A percentile compares a stretch with the other conserved stretches of the same genome.
These are phyloP conservation scores for Falcaria lacertinaria DNA, from an alignment of 2,888 invertebrate genomes.

Conservation along the genomic window DNA sequence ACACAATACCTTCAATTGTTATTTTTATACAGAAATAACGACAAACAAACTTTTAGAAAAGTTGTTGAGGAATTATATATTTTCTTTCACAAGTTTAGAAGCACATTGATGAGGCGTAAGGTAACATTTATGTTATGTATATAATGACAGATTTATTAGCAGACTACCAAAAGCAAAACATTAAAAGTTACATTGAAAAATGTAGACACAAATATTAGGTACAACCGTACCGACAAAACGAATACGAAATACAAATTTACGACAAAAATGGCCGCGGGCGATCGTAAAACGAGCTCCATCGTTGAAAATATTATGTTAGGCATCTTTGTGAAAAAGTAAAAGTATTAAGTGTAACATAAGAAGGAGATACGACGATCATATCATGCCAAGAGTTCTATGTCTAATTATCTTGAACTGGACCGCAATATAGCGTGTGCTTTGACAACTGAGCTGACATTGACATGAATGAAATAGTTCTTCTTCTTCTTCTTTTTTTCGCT, in stretches of 20 bases:
- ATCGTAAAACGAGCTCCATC: neutral
- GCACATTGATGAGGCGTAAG: neutral
- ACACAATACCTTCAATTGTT: conserved; percentile 16
- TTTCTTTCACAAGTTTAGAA: neutral
- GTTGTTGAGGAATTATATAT: neutral
- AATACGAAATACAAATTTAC: conserved; percentile 1
- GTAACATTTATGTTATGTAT: too few relatives aligned
- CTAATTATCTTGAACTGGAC: too few relatives aligned
- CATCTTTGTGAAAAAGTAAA: too few relatives aligned
- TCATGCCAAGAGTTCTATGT: too few relatives aligned
- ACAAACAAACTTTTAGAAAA: neutral
- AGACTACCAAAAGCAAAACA: too few relatives aligned
- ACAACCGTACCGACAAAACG: neutral
- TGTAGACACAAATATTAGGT: too few relatives aligned
- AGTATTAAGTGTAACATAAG: too few relatives aligned
- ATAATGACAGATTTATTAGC: too few relatives aligned
- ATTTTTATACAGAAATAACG: conserved; percentile 6
- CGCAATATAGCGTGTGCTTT: conserved; percentile 15
- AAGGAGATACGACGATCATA: too few relatives aligned
- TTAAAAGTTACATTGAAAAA: too few relatives aligned
- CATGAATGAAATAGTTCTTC: neutral
- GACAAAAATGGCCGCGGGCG: neutral
- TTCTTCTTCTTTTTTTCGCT: too few relatives aligned
- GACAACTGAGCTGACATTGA: conserved; percentile 6
- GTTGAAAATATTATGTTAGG: neutral